phyloP scores from a whole-genome alignment of 2,888 invertebrate genomes.

The Plebejus melissa region DNA sequence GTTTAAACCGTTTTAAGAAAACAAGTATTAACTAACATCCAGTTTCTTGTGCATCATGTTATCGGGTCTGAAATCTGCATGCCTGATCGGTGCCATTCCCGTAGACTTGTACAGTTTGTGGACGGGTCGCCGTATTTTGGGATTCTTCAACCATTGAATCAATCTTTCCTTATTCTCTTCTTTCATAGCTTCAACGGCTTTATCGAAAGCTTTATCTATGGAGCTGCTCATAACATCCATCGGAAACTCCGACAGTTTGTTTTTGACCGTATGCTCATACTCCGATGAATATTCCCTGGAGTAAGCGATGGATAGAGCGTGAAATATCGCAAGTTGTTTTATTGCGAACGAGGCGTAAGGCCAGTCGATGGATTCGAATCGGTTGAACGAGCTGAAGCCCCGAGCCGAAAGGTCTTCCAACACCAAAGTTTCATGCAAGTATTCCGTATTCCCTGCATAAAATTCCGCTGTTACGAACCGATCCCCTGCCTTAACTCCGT shows the following conservation, averaged over 20 bases:
- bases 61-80: conserved; percentile 38
- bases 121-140: neutral
- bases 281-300: conserved; percentile 42
- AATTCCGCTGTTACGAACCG: conserved; percentile 39
- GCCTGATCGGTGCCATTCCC: conserved; percentile 31
- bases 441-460: conserved; percentile 36
- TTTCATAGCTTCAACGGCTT: conserved; percentile 5
- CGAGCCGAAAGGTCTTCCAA: conserved; percentile 41
- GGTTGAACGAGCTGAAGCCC: conserved; percentile 40
- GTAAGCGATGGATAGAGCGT: conserved; percentile 49
- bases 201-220: conserved; percentile 12
- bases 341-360: conserved; percentile 43
- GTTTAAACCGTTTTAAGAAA: too few species aligned
- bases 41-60: conserved; percentile 37
- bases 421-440: conserved; percentile 40
- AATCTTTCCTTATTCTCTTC: conserved; percentile 13
- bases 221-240: neutral
- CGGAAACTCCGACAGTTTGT: neutral
- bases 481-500: conserved; percentile 38
- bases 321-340: conserved; percentile 46
- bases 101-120: neutral
- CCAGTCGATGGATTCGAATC: conserved; percentile 42
- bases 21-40: conserved; percentile 29
- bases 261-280: conserved; percentile 34
- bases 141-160: neutral